Conservation (phyloP, 2,888 invertebrate species). For the Aproaerema taeniolella region DNA sequence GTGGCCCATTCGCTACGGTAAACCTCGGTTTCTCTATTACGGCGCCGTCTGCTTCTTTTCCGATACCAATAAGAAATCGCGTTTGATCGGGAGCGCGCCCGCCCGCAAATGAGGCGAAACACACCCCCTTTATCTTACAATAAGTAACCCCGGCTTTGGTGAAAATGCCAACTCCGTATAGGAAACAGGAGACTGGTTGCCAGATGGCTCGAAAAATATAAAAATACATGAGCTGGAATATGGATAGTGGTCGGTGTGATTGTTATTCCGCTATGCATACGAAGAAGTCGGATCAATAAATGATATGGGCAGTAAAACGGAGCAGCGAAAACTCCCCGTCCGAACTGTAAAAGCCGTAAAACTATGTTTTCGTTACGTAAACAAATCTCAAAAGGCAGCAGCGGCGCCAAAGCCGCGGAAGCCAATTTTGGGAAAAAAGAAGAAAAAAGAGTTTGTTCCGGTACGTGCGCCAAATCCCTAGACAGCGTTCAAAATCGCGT, state of each 20-base stretch:
- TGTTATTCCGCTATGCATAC: constrained; percentile 53
- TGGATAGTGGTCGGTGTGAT: constrained; percentile 54
- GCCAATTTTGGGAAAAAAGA: constrained; percentile 42
- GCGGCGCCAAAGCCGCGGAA: constrained; percentile 22
- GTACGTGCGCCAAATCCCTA: constrained; percentile 54
- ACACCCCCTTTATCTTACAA: constrained; percentile 68
- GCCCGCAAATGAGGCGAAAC: constrained; percentile 72
- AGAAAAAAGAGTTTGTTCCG: constrained; percentile 47
- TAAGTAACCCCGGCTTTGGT: constrained; percentile 63
- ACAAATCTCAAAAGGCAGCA: constrained; percentile 30
- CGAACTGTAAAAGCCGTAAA: constrained; percentile 37
- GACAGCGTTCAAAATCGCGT: constrained; percentile 67
- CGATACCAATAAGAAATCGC: constrained; percentile 65
- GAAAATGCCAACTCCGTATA: constrained; percentile 46
- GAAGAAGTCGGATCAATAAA: constrained; percentile 44
- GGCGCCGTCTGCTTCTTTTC: constrained; percentile 42
- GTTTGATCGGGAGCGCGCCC: constrained; percentile 48
- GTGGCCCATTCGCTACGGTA: constrained; percentile 33
- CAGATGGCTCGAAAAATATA: constrained; percentile 67
- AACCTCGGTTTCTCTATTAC: constrained; percentile 47
- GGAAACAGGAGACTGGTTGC: constrained; percentile 46
- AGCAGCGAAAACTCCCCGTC: constrained; percentile 35
- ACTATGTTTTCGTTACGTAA: constrained; percentile 33
- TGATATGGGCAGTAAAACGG: constrained; percentile 42
- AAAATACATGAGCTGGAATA: constrained; percentile 63